Percentiles rank a stretch among this genome's conserved stretches.
These are phyloP conservation scores for Minunthozetes semirufus DNA, from an alignment of 2,888 invertebrate species.

Conservation along the genomic window DNA sequence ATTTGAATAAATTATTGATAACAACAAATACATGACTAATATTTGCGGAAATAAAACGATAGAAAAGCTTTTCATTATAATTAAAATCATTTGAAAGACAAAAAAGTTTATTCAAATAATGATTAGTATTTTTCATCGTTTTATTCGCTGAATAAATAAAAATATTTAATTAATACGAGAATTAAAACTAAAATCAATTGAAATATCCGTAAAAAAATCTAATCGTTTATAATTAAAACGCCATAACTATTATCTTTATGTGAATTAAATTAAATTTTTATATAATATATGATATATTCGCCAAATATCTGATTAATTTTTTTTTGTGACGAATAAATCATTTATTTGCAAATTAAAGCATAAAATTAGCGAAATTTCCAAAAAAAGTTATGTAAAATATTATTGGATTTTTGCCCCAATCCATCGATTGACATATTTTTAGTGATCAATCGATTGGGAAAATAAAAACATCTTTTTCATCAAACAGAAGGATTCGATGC, in stretches of 20 bases:
- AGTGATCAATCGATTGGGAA: not conserved
- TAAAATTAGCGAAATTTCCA: not conserved
- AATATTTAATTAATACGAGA: not conserved
- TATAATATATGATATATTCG: no score
- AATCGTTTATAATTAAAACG: not conserved
- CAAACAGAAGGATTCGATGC: no score
- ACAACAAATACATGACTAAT: not conserved
- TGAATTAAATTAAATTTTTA: not conserved
- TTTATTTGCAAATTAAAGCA: not conserved
- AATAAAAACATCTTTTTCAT: not conserved
- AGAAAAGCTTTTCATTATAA: not conserved
- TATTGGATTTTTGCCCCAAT: not conserved
- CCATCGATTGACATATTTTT: conserved; percentile 2
- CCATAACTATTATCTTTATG: not conserved
- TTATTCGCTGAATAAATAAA: not conserved
- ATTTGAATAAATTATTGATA: not conserved
- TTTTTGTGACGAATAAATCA: not conserved
- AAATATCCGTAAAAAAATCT: not conserved
- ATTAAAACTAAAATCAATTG: not conserved
- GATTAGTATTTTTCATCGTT: not conserved
- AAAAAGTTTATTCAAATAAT: not conserved
- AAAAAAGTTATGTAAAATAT: not conserved
- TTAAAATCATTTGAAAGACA: not conserved
- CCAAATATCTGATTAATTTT: not conserved
- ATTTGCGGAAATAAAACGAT: not conserved